Percentiles rank a stretch among this genome's conserved stretches.
Conservation (phyloP, 2,113 vertebrate species). For the Craseonycteris thonglongyai region DNA sequence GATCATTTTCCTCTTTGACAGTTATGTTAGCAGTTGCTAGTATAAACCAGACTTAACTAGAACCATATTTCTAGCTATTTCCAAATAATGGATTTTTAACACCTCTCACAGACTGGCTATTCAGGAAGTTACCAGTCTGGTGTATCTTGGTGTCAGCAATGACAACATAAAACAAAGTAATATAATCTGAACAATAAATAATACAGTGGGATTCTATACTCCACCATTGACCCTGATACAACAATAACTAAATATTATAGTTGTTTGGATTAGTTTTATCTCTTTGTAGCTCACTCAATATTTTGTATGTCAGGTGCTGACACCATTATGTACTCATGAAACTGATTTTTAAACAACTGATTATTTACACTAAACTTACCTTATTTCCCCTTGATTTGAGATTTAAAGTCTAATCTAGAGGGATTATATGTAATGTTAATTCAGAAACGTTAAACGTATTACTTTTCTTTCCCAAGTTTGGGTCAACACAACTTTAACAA, state of each 20-base stretch:
- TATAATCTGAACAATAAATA: background rate
- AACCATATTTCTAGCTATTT: constrained; percentile 56
- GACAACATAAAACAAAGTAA: constrained; percentile 15
- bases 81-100: constrained; percentile 52
- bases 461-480: background rate
- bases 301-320: background rate
- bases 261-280: background rate
- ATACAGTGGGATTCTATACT: constrained; percentile 21
- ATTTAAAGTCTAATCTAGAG: background rate
- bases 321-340: background rate
- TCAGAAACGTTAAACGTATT: background rate
- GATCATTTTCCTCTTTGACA: constrained; percentile 59
- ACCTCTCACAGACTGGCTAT: constrained; percentile 22
- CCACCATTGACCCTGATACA: background rate
- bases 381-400: background rate
- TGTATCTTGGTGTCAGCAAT: background rate
- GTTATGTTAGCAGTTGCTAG: constrained; percentile 50
- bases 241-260: background rate
- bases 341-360: background rate
- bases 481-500: background rate
- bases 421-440: background rate
- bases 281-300: background rate
- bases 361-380: background rate
- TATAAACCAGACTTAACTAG: constrained; percentile 58
- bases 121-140: constrained; percentile 39